Base-by-base conservation (phyloP, 2,888 invertebrate genomes). In the Brachylomia viminalis region DNA sequence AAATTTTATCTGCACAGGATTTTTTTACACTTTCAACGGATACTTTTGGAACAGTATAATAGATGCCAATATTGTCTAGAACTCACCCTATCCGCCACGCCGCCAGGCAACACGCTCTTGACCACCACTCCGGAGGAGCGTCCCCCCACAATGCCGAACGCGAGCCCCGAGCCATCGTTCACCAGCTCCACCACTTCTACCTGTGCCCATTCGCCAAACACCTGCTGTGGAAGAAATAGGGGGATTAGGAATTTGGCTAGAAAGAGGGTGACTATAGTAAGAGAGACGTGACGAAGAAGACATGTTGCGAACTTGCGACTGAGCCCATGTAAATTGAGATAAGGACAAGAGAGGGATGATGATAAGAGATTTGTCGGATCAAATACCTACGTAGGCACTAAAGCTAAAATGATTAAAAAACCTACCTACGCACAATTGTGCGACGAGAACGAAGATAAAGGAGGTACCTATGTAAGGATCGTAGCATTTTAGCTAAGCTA, bases 171-270 rank as follows among this genome's bases (percentile, higher is more conserved):
- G 78, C 98, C 99, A 97, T 99, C 99, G 95, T 99, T 99, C 90
- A 98, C 97, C 89, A 99, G 97, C 95, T 99, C 99, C 94, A 99
- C 98, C 90, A 98, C 98, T 97, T 99, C 99, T 94, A 99, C 98
- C 97, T 99, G 99, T 83, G 99, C 98, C 98, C 98, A 99, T 96
- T 99, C 99, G 92, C 99, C 99, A 95, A 98, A 99, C 95, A 99
- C 97, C 98, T 99, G 97, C 90, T 97, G 96, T 66, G 13, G 59
- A 7, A 71, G 4, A 30, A 75, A 71, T 17, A 11, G 8, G 0
- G 33, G 0, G 5, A 10, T 80, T 70, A 83, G n/a, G 1, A 54
- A n/a, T n/a, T 54, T 54, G 13, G 13, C n/a, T 13, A 54, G 6
- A n/a, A n/a, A 23, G 54, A n/a, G n/a, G 6, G 49, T 47, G 7